Evolutionary conservation across 2,888 invertebrate species (phyloP), one percentile per base, ranked within the genome.

Genomic region (Heliothis peltigera): DNA sequence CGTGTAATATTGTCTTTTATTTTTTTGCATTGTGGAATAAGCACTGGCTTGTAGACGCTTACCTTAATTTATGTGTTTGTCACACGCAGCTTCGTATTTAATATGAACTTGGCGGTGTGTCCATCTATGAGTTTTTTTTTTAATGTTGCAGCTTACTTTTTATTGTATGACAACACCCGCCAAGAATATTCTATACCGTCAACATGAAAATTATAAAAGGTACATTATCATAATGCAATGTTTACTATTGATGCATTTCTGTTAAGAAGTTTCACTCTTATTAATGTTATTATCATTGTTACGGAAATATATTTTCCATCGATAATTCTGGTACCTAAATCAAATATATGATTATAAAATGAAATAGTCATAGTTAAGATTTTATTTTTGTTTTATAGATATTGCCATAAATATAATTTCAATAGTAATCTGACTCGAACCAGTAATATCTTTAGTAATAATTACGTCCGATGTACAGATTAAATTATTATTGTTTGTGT

Each of bases 41-140:
- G 90, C 94, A 93, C 93, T 83, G 80, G 93, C 94, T 94, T 93
- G 85, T 92, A 92, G 92, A 88, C 75, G 91, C 92, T 93, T 92
- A 78, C 79, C 81, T 39, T 74, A 75, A 79, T 80, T 80, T 80
- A 78, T 81, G 81, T 89, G 79, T 84, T 81, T 82, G 82, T 85
- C 82, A 84, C 82, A 80, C 75, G 83, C 80, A 78, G 79, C 80
- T 84, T 85, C 75, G 74, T 79, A 75, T 71, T 79, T 78, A 77
- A 49, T 73, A 78, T 69, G 35, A 59, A 79, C 64, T 77, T 83
- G 79, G 77, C 79, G 80, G 84, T 63, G 62, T 71, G 53, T 65
- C 53, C 32, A 64, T 32, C 49, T 62, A 56, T 68, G 64, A 78
- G 64, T 39, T 32, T 8, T 32, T 39, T 39, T 42, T 72, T 61